Conservation (phyloP, 2,113 vertebrate genomes). For the Ciconia maguari region DNA sequence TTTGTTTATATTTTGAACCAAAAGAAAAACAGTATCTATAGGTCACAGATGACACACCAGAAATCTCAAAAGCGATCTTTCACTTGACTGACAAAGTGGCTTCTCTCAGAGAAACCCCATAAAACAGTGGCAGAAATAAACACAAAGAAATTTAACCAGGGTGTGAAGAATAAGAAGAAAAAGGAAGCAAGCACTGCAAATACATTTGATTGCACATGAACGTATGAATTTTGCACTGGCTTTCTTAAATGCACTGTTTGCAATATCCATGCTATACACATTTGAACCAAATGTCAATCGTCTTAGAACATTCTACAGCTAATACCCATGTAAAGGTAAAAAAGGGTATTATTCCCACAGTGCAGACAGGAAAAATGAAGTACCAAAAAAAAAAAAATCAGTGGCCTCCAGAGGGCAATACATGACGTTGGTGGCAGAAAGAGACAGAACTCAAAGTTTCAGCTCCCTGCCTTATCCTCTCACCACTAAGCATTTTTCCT, state of each 20-base stretch:
- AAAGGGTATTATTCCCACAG: background rate
- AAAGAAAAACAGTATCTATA: slow-evolving; percentile 7
- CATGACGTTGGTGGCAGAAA: background rate
- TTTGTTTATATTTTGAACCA: slow-evolving; percentile 38
- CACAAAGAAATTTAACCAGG: background rate
- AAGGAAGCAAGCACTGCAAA: slow-evolving; percentile 24
- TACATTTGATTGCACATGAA: background rate
- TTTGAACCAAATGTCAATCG: background rate
- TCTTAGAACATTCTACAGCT: background rate
- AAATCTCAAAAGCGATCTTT: slow-evolving; percentile 53
- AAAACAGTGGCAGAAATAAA: slow-evolving; percentile 43
- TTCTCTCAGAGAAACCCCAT: slow-evolving; percentile 10
- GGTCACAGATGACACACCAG: slow-evolving; percentile 41
- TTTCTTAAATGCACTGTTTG: background rate
- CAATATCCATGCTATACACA: background rate
- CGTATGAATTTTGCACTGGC: background rate
- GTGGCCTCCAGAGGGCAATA: background rate
- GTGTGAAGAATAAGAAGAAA: background rate
- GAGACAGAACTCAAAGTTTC: background rate
- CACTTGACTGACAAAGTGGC: slow-evolving; percentile 11
- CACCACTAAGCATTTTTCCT: background rate
- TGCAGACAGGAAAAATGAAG: background rate
- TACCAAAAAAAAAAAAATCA: background rate
- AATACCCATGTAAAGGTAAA: background rate
- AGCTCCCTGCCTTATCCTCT: background rate